Evolutionary conservation across 1,140 invertebrate species (phyloP), one percentile per base, ranked within the genome.

Genomic region (Pseudobourletiella spinata): DNA sequence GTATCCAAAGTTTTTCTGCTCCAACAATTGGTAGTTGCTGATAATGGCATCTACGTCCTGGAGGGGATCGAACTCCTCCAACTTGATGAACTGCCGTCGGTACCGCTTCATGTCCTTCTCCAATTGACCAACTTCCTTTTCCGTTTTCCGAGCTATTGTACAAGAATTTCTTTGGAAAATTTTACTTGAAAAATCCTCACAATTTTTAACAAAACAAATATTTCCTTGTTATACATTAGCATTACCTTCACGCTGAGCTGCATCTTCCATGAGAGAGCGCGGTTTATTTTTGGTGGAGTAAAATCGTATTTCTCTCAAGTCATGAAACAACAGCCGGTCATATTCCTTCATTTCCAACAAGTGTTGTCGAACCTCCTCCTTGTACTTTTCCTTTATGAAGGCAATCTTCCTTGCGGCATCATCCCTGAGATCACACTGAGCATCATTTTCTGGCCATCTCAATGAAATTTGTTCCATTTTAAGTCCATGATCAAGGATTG

Each of bases 271-370:
- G 4, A 35, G 29, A 3, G 28, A 35, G 3, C 52, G 3, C 3
- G 52, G 28, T 55, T 55, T 55, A 24, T 55, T 55, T 35, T 55
- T 55, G 3, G 52, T 55, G 20, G 52, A 55, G 20, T 55, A 55
- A 24, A 55, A 55, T 3, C 29, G 25, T 3, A 55, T 32, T 24
- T 55, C 52, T 20, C 52, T 15, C n/a, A 55, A 24, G 22, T 55
- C 30, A 20, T 55, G 52, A 20, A 55, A 55, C 11, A 55, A 35
- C 3, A 55, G 52, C 18, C 52, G 52, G 20, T 55, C 52, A 55
- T 55, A 55, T 20, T 55, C 52, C 20, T 55, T 55, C 28, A 55
- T 55, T 35, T 55, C 29, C 11, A 55, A 35, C 3, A 55, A 14
- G 25, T 55, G 52, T 22, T 55, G 29, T 20, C 52, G 52, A 3